These are phyloP conservation scores for Philonicus albiceps DNA, from an alignment of 2,888 invertebrate species.

Conservation along the genomic window DNA sequence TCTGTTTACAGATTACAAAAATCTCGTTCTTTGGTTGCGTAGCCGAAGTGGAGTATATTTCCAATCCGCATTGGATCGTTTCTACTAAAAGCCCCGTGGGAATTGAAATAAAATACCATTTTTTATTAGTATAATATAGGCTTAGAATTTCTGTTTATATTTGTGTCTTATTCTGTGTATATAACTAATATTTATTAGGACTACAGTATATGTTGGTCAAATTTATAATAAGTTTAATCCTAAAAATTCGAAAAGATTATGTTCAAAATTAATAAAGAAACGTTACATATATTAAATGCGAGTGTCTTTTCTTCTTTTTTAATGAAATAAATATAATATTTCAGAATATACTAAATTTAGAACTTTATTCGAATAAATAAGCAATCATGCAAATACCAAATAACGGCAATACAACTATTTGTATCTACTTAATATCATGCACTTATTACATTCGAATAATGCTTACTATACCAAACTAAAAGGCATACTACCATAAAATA, in stretches of 20 bases:
- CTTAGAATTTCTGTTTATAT: neutral
- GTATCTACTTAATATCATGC: neutral
- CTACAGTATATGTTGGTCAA: neutral
- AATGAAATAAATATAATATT: no score
- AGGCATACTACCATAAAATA: neutral
- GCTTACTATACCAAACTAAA: neutral
- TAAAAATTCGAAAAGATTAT: neutral
- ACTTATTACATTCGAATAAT: neutral
- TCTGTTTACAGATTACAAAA: constrained; percentile 58
- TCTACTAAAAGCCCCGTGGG: neutral
- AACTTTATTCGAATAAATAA: no score
- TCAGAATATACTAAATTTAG: no score
- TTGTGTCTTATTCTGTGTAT: neutral
- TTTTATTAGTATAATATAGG: neutral
- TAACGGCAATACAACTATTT: no score
- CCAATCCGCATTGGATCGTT: neutral
- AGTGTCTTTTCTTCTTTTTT: no score
- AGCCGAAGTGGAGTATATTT: constrained; percentile 41
- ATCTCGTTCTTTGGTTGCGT: constrained; percentile 59
- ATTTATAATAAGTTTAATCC: neutral
- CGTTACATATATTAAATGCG: neutral
- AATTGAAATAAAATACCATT: neutral
- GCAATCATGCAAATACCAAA: no score
- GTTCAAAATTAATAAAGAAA: neutral
- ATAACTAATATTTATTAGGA: neutral